These are phyloP conservation scores for Cotesia chilonis DNA, from an alignment of 1,140 invertebrate genomes.

Conservation along the genomic window DNA sequence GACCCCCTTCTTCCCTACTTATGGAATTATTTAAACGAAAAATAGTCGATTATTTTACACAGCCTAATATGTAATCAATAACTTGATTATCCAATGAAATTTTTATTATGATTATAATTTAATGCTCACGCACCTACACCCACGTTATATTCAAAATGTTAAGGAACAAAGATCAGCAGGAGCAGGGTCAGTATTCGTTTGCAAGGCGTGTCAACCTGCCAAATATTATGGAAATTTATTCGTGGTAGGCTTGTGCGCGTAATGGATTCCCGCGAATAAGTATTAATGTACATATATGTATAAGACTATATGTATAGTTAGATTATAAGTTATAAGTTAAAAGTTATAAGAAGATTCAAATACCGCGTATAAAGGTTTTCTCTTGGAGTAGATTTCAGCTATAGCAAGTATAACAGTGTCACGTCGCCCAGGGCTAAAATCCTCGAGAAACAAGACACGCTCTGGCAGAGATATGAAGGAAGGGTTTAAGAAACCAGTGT, in stretches of 20 bases:
- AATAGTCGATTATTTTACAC: too few relatives aligned
- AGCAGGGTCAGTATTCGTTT: conserved; percentile 37
- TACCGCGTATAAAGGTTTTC: conserved; percentile 9
- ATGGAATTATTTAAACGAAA: too few relatives aligned
- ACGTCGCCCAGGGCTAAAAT: conserved; percentile 28
- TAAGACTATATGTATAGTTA: too few relatives aligned
- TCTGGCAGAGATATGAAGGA: conserved; percentile 18
- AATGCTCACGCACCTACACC: neutral
- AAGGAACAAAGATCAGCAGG: conserved; percentile 3
- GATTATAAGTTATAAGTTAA: too few relatives aligned
- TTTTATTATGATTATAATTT: neutral
- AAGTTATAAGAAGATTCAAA: conserved; percentile 8
- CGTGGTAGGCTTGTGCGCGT: conserved; percentile 43
- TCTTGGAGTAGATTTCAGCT: neutral
- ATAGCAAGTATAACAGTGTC: conserved; percentile 21
- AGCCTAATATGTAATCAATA: neutral
- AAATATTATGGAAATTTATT: conserved; percentile 61
- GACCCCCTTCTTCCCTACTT: too few relatives aligned
- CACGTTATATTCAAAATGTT: neutral
- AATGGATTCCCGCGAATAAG: conserved; percentile 50
- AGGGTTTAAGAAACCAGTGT: neutral
- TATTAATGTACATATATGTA: neutral
- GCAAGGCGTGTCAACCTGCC: conserved; percentile 57
- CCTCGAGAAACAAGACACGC: conserved; percentile 22
- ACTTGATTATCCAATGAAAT: neutral